Evolutionary conservation across 2,113 vertebrate species (phyloP).

Genomic region (Tetrax tetrax): DNA sequence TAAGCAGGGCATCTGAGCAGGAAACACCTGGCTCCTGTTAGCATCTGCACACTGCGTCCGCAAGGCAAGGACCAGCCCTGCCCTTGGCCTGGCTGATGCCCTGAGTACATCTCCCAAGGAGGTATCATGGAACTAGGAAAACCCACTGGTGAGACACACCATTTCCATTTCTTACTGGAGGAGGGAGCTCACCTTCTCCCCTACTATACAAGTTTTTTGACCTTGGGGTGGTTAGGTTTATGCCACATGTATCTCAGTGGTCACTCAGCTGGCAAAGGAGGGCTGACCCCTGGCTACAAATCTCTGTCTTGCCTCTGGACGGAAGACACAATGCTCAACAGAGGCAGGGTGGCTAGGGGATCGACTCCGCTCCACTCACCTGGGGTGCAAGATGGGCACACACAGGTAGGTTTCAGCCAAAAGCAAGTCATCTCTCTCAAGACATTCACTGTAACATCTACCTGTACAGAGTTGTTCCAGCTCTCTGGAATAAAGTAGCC

Average conservation of each 20-base stretch:
- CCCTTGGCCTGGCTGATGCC: background rate
- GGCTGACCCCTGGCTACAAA: background rate
- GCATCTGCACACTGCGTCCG: background rate
- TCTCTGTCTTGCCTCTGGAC: background rate
- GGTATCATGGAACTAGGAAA: background rate
- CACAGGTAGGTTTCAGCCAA: background rate
- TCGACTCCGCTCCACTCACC: background rate
- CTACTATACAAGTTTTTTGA: background rate
- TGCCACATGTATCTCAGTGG: background rate
- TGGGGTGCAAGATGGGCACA: background rate
- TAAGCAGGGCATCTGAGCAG: background rate
- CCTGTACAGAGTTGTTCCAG: background rate
- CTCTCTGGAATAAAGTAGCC: background rate
- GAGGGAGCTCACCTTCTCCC: background rate
- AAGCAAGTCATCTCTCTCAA: background rate
- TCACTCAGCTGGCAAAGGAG: background rate
- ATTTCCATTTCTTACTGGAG: background rate
- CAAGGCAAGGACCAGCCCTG: background rate
- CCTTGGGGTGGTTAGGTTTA: background rate
- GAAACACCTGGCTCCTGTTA: background rate
- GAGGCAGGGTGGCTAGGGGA: background rate
- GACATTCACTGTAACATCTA: background rate
- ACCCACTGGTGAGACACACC: background rate
- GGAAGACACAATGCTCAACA: rapidly evolving
- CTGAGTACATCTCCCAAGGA: background rate